Base-by-base conservation (phyloP, 2,797 vertebrate genomes). In the Gymnothorax reevesii region DNA sequence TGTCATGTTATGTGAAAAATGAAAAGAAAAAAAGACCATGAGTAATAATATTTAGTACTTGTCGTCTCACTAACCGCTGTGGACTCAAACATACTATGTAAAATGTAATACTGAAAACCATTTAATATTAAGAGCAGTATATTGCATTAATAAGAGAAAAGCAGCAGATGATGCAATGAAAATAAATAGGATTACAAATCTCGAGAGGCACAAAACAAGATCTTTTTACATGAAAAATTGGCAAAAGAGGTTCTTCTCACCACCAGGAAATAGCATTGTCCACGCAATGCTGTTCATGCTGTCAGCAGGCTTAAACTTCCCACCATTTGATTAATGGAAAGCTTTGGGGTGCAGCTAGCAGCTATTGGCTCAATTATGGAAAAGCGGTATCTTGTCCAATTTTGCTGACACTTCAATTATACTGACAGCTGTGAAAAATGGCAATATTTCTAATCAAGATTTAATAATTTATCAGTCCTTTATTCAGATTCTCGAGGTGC, bases 351-450 rank as follows among this genome's bases (percentile, higher is more conserved):
- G 97, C 97, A 97, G 97, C 97, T 97, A 98, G 97, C 94, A 99
- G 98, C 97, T 96, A 97, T 97, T 97, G 97, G 97, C 97, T 98
- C 98, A 99, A 99, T 99, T 99, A 99, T 98, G 97, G 98, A 98
- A 97, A 97, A 96, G 95, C 97, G 97, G 97, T 98, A 98, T 98
- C 97, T 97, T 97, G 96, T 97, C 97, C 96, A 97, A 97, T 98
- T 97, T 94, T 97, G 97, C 97, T 97, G 96, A 98, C 97, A 97
- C 97, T 96, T 97, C 97, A 97, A 97, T 98, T 97, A 96, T 96
- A 96, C 95, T 97, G 98, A 98, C 97, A 98, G 95, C 95, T 91
- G 92, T 98, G 97, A 98, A 97, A 98, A 99, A 99, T 98, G 95
- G 95, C 97, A 98, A 99, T 98, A 98, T 98, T 98, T 98, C 97